Evolutionary conservation across 2,797 vertebrate species (phyloP).

Genomic region (Falco berigora): DNA sequence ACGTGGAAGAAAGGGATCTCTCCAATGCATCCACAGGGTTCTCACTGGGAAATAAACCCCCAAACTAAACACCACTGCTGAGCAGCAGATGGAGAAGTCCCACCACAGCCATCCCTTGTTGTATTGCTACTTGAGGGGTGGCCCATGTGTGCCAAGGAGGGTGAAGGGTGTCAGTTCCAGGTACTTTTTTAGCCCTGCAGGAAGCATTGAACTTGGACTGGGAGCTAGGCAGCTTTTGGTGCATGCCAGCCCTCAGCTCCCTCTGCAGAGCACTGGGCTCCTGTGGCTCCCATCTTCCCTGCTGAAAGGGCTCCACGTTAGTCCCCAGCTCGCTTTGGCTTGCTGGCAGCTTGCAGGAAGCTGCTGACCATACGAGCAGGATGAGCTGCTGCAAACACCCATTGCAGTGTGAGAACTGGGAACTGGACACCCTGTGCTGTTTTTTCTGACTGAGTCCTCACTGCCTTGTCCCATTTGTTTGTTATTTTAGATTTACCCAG

Average conservation of each 20-base stretch:
- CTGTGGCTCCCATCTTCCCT: not conserved
- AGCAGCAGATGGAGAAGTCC: not conserved
- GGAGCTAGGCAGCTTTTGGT: not conserved
- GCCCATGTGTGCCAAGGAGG: rapidly evolving
- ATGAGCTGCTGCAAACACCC: not conserved
- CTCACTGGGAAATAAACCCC: not conserved
- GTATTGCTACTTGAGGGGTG: not conserved
- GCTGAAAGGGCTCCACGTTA: not conserved
- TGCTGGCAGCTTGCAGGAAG: not conserved
- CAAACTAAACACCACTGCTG: not conserved
- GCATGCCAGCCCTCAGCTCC: not conserved
- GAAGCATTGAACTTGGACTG: not conserved
- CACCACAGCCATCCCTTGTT: not conserved
- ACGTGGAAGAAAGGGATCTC: not conserved
- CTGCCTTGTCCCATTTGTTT: not conserved
- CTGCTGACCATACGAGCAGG: not conserved
- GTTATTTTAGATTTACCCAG: not conserved
- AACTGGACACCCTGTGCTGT: not conserved
- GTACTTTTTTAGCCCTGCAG: not conserved
- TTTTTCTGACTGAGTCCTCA: not conserved
- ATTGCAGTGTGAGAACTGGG: not conserved
- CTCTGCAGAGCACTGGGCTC: not conserved
- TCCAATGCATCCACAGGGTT: not conserved
- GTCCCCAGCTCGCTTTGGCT: not conserved
- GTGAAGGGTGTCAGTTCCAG: not conserved